Conservation (phyloP, 2,113 vertebrate genomes). For the Mormyrus lacerda region DNA sequence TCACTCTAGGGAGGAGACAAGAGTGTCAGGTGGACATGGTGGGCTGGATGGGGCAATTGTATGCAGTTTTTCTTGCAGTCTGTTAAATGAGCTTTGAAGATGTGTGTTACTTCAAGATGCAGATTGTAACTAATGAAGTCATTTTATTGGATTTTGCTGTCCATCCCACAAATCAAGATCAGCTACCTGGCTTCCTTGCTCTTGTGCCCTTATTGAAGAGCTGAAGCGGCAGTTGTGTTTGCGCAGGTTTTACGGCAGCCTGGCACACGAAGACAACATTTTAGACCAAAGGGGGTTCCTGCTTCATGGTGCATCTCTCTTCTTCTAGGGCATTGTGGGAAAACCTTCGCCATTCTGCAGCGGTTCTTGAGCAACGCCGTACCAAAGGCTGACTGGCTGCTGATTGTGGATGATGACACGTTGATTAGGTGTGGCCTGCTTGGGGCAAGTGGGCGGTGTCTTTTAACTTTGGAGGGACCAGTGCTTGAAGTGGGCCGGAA, state of each 20-base stretch:
- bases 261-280: background rate
- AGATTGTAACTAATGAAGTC: background rate
- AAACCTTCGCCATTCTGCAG: conserved; percentile 86
- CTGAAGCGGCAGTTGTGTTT: background rate
- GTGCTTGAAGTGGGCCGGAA: too few species aligned
- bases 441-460: background rate
- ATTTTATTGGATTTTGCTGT: background rate
- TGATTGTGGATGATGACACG: conserved; percentile 73
- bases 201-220: background rate
- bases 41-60: background rate
- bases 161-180: background rate
- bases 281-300: background rate
- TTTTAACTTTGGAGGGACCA: background rate
- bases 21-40: background rate
- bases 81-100: background rate
- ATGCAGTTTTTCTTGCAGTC: background rate
- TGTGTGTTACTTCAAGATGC: background rate
- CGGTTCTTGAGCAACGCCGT: conserved; percentile 67
- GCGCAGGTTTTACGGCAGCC: background rate
- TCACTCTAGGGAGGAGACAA: background rate
- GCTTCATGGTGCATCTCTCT: conserved; percentile 11
- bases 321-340: conserved; percentile 80
- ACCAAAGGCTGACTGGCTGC: conserved; percentile 65
- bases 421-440: conserved; percentile 49
- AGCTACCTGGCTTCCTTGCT: background rate